Conservation (phyloP, 2,113 vertebrate species). For the Lipotes vexillifer region DNA sequence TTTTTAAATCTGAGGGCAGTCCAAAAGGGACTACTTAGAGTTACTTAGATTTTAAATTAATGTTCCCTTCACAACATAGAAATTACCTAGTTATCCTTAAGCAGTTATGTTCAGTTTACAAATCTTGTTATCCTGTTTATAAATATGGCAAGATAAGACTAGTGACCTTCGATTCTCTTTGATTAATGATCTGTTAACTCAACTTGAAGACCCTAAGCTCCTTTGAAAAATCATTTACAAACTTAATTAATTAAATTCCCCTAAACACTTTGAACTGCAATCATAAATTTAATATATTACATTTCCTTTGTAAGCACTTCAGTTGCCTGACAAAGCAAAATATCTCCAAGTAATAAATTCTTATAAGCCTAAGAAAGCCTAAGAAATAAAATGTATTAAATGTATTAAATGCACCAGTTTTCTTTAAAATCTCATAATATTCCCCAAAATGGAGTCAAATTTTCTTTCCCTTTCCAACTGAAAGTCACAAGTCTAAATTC, state of each 20-base stretch:
- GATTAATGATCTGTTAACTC: slow-evolving; percentile 39
- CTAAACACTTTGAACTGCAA: slow-evolving; percentile 46
- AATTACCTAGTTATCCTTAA: slow-evolving; percentile 14
- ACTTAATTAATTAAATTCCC: slow-evolving; percentile 49
- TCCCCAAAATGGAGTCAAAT: background rate
- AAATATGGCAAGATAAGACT: background rate
- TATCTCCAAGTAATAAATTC: slow-evolving; percentile 19
- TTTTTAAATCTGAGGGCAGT: background rate
- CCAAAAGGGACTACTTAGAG: background rate
- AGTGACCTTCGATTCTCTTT: background rate
- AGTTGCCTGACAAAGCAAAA: slow-evolving; percentile 32
- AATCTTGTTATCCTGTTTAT: slow-evolving; percentile 43
- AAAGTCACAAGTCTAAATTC: background rate
- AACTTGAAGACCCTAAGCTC: background rate
- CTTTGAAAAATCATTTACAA: slow-evolving; percentile 37
- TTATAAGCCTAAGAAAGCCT: slow-evolving; percentile 15
- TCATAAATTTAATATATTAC: slow-evolving; percentile 41
- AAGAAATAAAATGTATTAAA: slow-evolving; percentile 21
- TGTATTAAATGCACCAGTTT: background rate
- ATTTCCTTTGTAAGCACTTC: slow-evolving; percentile 9
- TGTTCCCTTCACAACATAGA: slow-evolving; percentile 48
- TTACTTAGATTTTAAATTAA: slow-evolving; percentile 20
- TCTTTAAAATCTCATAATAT: background rate
- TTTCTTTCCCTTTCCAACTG: background rate
- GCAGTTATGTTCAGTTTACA: background rate